Evolutionary conservation across 2,113 vertebrate species (phyloP).

Genomic region (Catharus bicknelli): DNA sequence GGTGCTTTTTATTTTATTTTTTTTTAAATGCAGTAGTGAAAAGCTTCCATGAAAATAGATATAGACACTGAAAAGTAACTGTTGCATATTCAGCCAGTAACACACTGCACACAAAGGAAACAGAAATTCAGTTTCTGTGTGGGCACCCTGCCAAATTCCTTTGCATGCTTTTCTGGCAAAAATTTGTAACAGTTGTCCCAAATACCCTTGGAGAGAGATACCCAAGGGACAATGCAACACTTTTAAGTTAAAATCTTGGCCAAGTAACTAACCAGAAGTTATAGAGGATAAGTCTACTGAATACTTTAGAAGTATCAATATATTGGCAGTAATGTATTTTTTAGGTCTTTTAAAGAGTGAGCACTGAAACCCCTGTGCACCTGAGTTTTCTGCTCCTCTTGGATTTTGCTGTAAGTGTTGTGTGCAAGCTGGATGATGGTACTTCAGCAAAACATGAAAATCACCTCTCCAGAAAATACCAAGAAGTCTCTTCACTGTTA

Average conservation of each 20-base stretch:
- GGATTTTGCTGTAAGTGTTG: not conserved
- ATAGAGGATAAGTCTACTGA: not conserved
- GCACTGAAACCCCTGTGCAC: not conserved
- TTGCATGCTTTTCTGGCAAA: not conserved
- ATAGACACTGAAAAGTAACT: not conserved
- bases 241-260: not conserved
- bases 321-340: not conserved
- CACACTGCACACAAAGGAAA: not conserved
- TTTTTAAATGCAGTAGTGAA: not conserved
- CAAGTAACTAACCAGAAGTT: not conserved
- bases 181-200: not conserved
- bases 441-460: not conserved
- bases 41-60: not conserved
- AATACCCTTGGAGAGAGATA: not conserved
- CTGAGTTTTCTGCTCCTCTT: not conserved
- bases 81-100: not conserved
- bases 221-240: not conserved
- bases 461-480: not conserved
- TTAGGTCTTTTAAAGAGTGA: not conserved
- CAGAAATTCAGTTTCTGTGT: not conserved
- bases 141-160: not conserved
- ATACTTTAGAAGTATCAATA: not conserved
- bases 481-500: not conserved
- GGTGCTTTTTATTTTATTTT: fast-evolving
- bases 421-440: not conserved